These are phyloP conservation scores for Calidris pygmaea DNA, from an alignment of 2,113 vertebrate species.

Conservation along the genomic window DNA sequence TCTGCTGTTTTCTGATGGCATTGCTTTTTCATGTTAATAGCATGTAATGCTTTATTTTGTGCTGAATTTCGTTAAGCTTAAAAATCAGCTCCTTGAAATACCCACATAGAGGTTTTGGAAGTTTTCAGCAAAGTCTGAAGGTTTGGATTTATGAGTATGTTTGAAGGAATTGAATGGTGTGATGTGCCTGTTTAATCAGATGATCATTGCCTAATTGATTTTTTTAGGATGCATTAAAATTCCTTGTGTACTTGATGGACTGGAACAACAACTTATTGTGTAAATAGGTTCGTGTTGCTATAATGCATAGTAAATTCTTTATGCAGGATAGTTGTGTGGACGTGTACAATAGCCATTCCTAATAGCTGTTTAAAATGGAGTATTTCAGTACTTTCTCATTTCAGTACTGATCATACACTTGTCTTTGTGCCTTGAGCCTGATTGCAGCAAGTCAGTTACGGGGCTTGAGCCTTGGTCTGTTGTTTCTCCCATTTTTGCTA, in stretches of 20 bases:
- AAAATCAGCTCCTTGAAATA: neutral
- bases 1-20: neutral
- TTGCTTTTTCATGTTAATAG: neutral
- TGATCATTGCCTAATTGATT: slow-evolving; percentile 43
- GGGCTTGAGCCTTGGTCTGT: accelerated
- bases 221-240: slow-evolving; percentile 40
- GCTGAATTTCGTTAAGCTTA: neutral
- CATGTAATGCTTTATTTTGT: neutral
- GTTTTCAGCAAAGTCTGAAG: neutral
- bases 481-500: neutral
- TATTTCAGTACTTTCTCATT: neutral
- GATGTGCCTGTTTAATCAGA: slow-evolving; percentile 29
- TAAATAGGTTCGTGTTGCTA: neutral
- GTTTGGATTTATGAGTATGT: neutral
- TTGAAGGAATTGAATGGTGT: slow-evolving; percentile 10
- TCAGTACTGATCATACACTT: neutral
- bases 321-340: neutral
- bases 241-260: slow-evolving; percentile 35
- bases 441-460: neutral
- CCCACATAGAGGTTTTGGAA: neutral
- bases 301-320: slow-evolving; percentile 14
- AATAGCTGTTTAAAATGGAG: neutral
- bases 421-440: neutral
- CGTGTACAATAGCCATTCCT: neutral
- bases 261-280: slow-evolving; percentile 38